Conservation (phyloP, 2,797 vertebrate genomes). For the Spinibarbus caldwelli region DNA sequence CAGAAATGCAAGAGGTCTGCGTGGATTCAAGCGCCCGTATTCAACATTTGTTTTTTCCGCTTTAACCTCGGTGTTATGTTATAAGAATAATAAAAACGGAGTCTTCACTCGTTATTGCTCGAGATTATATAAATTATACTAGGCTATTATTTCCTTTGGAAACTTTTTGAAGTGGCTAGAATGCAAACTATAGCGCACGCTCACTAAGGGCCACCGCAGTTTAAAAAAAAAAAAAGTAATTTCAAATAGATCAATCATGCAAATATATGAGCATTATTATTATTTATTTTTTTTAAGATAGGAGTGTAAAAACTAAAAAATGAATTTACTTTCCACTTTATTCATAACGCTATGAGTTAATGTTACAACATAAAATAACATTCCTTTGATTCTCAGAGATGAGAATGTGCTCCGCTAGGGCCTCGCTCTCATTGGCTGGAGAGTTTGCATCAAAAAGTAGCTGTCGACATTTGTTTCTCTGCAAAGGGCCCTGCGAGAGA, state of each 20-base stretch:
- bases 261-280: neutral
- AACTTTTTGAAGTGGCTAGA: constrained; percentile 25
- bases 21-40: constrained; percentile 57
- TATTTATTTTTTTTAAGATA: too few species aligned
- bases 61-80: constrained; percentile 19
- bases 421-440: constrained; percentile 95
- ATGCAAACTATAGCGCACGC: constrained; percentile 2
- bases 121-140: constrained; percentile 26
- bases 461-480: constrained; percentile 91
- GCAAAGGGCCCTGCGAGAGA: constrained; percentile 89
- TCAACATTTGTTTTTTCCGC: constrained; percentile 51
- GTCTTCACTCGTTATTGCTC: constrained; percentile 33
- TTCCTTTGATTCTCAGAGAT: constrained; percentile 79
- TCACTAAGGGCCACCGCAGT: constrained; percentile 10
- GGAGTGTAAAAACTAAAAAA: too few species aligned
- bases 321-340: neutral
- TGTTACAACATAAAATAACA: constrained; percentile 65
- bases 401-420: constrained; percentile 89
- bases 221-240: neutral
- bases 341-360: constrained; percentile 45
- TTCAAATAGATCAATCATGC: neutral
- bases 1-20: constrained; percentile 71
- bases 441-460: constrained; percentile 97
- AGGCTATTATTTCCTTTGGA: constrained; percentile 41
- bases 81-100: constrained; percentile 31